Percentiles rank a stretch among this genome's conserved stretches.
Evolutionary conservation across 2,797 vertebrate species (phyloP).

Genomic region (Manis pentadactyla): DNA sequence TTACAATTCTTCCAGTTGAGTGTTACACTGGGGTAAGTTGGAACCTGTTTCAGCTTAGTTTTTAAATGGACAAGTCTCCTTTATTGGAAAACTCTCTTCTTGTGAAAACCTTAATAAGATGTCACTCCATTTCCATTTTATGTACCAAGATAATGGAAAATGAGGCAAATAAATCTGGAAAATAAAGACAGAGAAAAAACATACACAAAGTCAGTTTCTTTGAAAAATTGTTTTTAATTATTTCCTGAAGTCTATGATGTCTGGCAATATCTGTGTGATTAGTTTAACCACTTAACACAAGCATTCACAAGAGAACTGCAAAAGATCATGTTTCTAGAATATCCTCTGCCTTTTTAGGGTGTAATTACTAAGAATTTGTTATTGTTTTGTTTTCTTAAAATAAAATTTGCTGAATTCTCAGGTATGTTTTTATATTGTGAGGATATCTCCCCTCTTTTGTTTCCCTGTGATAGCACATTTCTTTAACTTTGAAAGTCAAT

Average conservation of each 20-base stretch:
- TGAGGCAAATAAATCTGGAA: neutral
- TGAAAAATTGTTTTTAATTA: neutral
- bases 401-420: neutral
- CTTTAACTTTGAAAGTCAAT: conserved; percentile 18
- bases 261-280: neutral
- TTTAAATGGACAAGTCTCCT: neutral
- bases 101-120: neutral
- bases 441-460: neutral
- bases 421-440: neutral
- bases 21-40: neutral
- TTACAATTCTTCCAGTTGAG: neutral
- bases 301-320: neutral
- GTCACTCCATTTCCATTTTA: neutral
- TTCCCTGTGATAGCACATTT: neutral
- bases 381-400: neutral
- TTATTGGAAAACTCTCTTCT: neutral
- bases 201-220: neutral
- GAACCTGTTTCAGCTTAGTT: neutral
- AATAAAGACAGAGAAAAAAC: neutral
- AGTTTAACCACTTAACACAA: neutral
- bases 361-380: neutral
- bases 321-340: neutral
- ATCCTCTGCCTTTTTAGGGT: neutral
- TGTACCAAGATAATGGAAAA: neutral
- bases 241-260: neutral